phyloP scores from a whole-genome alignment of 2,113 vertebrate genomes.

The Chunga burmeisteri region DNA sequence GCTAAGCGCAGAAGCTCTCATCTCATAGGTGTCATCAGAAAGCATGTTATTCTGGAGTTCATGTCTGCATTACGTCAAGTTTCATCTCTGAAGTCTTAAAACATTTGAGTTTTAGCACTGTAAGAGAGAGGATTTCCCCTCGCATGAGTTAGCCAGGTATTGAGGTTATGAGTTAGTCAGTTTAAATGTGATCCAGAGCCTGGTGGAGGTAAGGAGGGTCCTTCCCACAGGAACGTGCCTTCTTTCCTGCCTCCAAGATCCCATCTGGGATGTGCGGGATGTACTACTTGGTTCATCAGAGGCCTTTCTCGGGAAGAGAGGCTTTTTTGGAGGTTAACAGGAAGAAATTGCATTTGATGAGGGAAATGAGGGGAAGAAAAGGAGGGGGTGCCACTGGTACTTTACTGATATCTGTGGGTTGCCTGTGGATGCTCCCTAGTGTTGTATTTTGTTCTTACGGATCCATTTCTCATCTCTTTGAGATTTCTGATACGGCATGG shows the following conservation, averaged over 20 bases:
- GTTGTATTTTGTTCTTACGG: not conserved
- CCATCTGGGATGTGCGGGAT: not conserved
- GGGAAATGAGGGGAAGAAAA: not conserved
- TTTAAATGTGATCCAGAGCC: not conserved
- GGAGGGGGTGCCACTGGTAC: not conserved
- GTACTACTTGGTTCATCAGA: not conserved
- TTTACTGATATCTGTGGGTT: not conserved
- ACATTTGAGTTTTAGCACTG: not conserved
- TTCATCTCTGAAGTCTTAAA: not conserved
- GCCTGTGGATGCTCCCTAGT: not conserved
- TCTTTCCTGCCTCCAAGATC: not conserved
- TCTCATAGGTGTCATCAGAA: not conserved
- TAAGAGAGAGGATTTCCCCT: not conserved
- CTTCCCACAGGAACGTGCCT: not conserved
- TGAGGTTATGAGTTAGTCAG: not conserved
- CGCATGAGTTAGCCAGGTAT: fast-evolving
- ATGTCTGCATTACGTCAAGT: fast-evolving
- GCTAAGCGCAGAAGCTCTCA: not conserved
- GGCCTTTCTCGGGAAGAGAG: not conserved
- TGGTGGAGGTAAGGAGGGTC: not conserved
- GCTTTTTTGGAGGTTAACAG: not conserved
- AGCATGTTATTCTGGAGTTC: not conserved
- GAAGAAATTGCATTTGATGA: not conserved
- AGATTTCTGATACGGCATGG: not conserved
- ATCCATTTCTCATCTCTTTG: not conserved